Conservation (phyloP, 1,140 invertebrate genomes). For the Mercenaria mercenaria region DNA sequence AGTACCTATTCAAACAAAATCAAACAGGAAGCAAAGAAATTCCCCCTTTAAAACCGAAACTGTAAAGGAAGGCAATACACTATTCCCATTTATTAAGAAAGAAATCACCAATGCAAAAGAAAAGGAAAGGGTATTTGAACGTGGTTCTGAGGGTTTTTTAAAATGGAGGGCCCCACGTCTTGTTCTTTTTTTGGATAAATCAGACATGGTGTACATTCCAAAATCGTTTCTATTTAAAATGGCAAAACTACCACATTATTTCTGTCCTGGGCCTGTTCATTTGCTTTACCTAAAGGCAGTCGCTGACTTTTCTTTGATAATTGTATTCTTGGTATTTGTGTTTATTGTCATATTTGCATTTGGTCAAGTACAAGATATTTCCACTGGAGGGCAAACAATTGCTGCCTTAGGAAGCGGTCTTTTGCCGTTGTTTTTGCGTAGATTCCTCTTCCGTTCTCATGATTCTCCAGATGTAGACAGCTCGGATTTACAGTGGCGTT, state of each 20-base stretch:
- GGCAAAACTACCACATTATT: neutral
- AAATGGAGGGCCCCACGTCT: slow-evolving; percentile 5
- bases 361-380: slow-evolving; percentile 30
- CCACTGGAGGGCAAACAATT: slow-evolving; percentile 24
- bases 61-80: no score
- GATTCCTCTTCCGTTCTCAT: slow-evolving; percentile 11
- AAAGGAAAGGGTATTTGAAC: neutral
- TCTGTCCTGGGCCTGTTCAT: slow-evolving; percentile 18
- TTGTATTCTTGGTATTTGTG: slow-evolving; percentile 12
- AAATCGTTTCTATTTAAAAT: slow-evolving; percentile 36
- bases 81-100: no score
- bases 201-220: slow-evolving; percentile 27
- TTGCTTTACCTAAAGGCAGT: slow-evolving; percentile 22
- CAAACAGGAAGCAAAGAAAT: neutral
- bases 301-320: slow-evolving; percentile 9
- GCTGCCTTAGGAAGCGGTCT: slow-evolving; percentile 29
- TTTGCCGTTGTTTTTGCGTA: slow-evolving; percentile 13
- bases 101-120: no score
- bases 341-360: slow-evolving; percentile 45
- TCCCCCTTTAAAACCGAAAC: no score
- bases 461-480: neutral
- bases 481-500: slow-evolving; percentile 20
- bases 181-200: slow-evolving; percentile 21
- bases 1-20: neutral
- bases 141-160: neutral